phyloP scores from a whole-genome alignment of 23 tunicate species.

The Halocynthia aurantium region DNA sequence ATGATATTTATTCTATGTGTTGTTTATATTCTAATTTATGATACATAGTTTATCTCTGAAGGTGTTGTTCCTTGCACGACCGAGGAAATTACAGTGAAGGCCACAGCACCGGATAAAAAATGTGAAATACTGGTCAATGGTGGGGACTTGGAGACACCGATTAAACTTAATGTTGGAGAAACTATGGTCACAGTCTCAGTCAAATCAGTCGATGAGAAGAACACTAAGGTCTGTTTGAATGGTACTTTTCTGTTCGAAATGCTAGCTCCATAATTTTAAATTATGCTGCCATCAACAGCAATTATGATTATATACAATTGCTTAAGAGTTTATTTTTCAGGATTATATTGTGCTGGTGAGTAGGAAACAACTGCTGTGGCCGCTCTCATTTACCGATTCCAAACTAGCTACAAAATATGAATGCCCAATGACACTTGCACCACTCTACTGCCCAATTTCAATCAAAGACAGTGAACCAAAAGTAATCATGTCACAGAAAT shows the following conservation, averaged over 20 bases:
- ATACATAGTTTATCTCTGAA: not conserved
- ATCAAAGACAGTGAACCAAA: conserved; percentile 58
- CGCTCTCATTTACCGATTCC: conserved; percentile 38
- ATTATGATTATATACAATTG: not conserved
- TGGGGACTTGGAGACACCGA: conserved; percentile 7
- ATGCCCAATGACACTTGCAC: conserved; percentile 90
- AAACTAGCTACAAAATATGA: conserved; percentile 39
- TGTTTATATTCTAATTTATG: no score
- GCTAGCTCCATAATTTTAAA: not conserved
- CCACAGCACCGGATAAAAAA: conserved; percentile 75
- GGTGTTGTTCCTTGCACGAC: conserved; percentile 51
- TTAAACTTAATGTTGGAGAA: conserved; percentile 66
- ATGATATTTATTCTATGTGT: not conserved
- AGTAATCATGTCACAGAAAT: conserved; percentile 74
- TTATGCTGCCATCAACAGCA: no score
- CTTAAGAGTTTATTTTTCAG: conserved; percentile 21
- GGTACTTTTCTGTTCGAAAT: not conserved
- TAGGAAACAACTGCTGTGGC: conserved; percentile 88
- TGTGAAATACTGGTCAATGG: conserved; percentile 58
- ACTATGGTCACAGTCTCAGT: conserved; percentile 48
- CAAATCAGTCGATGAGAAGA: conserved; percentile 78
- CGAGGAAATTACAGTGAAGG: conserved; percentile 47
- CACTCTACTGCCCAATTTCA: conserved; percentile 60
- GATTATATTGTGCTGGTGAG: conserved; percentile 51
- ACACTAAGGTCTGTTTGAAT: conserved; percentile 54